Evolutionary conservation across 2,113 vertebrate genomes (phyloP).

Genomic region (Hystrix brachyura): DNA sequence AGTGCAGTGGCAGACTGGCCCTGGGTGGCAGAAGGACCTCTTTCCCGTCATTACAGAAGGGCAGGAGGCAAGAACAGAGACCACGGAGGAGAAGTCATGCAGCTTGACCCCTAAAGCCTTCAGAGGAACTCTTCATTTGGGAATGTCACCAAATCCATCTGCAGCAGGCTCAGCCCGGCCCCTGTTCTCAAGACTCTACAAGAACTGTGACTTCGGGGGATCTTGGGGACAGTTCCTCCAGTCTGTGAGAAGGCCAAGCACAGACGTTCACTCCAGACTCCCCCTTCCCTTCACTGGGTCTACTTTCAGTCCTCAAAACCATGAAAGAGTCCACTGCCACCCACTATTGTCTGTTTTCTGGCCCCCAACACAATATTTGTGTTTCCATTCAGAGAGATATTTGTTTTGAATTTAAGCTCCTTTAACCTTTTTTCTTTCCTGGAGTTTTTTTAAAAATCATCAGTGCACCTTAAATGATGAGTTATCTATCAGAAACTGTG

Average conservation of each 20-base stretch:
- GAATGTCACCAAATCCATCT: neutral
- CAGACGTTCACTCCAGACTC: too few species aligned
- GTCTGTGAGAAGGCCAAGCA: neutral
- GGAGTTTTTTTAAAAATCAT: neutral
- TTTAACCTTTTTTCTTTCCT: neutral
- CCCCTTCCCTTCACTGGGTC: rapidly evolving
- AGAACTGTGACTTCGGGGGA: neutral
- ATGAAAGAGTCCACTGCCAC: neutral
- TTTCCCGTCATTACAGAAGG: neutral
- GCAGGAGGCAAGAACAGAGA: neutral
- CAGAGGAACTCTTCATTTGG: neutral
- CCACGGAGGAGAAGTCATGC: neutral
- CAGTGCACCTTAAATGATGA: neutral
- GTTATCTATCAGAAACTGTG: neutral
- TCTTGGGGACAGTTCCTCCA: neutral
- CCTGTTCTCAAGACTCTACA: neutral
- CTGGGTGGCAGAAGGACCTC: neutral
- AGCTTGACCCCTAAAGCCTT: neutral
- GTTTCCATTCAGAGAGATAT: neutral
- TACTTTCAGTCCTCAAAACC: neutral
- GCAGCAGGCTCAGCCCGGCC: neutral
- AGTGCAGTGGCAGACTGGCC: too few species aligned
- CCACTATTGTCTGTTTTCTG: neutral
- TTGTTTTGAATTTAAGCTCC: neutral
- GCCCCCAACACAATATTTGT: neutral